Base-by-base conservation (phyloP, 2,113 vertebrate genomes). In the Hemiscyllium ocellatum region DNA sequence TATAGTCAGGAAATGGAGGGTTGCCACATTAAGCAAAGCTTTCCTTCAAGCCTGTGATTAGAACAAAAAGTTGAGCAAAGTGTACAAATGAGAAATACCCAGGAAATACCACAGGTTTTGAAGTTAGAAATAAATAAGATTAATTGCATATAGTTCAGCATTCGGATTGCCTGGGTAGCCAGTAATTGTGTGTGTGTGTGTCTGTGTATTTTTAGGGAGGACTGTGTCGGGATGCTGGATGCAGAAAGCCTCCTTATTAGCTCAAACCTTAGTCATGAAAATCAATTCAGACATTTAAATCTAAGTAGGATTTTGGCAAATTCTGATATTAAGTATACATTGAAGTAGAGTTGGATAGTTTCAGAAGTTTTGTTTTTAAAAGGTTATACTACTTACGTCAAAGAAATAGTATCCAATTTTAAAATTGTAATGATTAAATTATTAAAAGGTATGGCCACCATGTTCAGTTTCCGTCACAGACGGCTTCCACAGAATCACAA, bases 341-440 rank as follows among this genome's bases (percentile, higher is more conserved):
- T 94, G 29, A 94, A 94, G 70, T 33, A 7, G 50, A 94, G 47
- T 94, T 94, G 17, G 33, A 68, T 68, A 69, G 66, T 47, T 94
- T 13, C 50, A 47, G 33, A 94, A 89, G n/a, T 47, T 37, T 26
- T 22, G 12, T 68, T 47, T 70, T 70, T 50, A 17, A 1, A 42
- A 70, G 7, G 20, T 69, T 94, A 69, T 47, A 26, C 26, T 94
- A 68, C 42, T 83, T 47, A 37, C 15, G 17, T 78, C 3, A 24
- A 89, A 89, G 47, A 89, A 56, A 89, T 56, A 91, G 87, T n/a
- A n/a, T 91, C 10, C 66, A 47, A 10, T 69, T 94, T 94, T 69
- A 94, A 33, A 65, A 50, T 69, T 61, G 24, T 65, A 47, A 4
- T 94, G 37, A 6, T 26, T 70, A 68, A 70, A 47, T 29, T 33